phyloP scores from a whole-genome alignment of 2,888 invertebrate species.

The Cinara cedri region DNA sequence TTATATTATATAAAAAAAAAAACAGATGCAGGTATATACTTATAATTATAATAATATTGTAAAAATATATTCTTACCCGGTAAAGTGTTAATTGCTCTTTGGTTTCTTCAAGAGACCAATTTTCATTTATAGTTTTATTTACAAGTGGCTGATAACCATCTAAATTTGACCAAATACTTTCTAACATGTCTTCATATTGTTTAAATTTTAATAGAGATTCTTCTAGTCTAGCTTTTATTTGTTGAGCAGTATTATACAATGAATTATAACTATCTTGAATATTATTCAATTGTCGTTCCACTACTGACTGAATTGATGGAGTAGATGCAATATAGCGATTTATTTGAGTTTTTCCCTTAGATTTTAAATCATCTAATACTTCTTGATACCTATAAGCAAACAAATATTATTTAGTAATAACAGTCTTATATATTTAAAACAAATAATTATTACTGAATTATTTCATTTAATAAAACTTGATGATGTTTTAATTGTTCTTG shows the following conservation, averaged over 20 bases:
- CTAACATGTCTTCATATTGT: conserved; percentile 88
- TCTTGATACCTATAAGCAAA: conserved; percentile 70
- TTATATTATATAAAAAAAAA: neutral
- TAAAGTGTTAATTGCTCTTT: conserved; percentile 62
- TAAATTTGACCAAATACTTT: conserved; percentile 81
- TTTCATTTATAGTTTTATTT: conserved; percentile 74
- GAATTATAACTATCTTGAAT: conserved; percentile 94
- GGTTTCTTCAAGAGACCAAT: conserved; percentile 76
- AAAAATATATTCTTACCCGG: conserved; percentile 19
- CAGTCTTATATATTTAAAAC: neutral
- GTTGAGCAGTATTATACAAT: conserved; percentile 83
- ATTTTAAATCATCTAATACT: conserved; percentile 80
- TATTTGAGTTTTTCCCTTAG: conserved; percentile 83
- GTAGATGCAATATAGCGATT: conserved; percentile 76
- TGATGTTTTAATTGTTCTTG: conserved; percentile 90
- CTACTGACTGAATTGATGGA: conserved; percentile 76
- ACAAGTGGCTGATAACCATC: conserved; percentile 79
- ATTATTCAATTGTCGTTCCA: conserved; percentile 84
- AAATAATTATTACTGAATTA: conserved; percentile 61
- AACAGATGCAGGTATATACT: neutral
- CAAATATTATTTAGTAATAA: conserved; percentile 2
- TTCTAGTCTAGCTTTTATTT: conserved; percentile 84
- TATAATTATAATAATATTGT: neutral
- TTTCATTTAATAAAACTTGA: conserved; percentile 73
- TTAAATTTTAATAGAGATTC: conserved; percentile 91